phyloP scores from a whole-genome alignment of 53 echinoderm and acorn worm species.

The Henricia sp. region DNA sequence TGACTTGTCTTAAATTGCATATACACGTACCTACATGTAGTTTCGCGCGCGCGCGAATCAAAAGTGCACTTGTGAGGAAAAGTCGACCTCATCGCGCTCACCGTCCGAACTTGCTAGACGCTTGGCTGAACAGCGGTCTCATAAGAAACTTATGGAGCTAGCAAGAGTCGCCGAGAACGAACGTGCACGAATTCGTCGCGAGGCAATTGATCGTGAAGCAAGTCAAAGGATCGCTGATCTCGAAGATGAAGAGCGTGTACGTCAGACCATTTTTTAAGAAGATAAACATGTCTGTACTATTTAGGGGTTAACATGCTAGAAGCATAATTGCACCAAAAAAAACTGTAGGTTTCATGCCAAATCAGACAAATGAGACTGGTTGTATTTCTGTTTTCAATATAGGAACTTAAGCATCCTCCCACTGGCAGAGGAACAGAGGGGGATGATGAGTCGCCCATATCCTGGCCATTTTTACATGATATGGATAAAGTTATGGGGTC shows the following conservation, averaged over 20 bases:
- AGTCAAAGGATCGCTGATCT: background rate
- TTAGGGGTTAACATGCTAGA: no score
- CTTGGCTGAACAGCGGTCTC: background rate
- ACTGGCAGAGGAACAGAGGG: slow-evolving; percentile 1
- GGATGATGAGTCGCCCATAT: background rate
- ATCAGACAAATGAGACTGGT: no score
- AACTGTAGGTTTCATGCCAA: no score
- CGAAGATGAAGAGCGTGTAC: background rate
- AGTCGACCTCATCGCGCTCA: background rate
- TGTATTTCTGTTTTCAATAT: background rate
- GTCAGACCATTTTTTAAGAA: no score
- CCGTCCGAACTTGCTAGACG: background rate
- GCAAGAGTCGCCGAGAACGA: slow-evolving; percentile 2
- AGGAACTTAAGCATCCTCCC: slow-evolving; percentile 5
- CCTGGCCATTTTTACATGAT: background rate
- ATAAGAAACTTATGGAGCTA: background rate
- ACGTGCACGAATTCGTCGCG: slow-evolving; percentile 1
- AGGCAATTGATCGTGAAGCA: background rate
- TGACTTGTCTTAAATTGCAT: no score
- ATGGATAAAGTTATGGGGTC: slow-evolving; percentile 10
- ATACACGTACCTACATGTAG: no score
- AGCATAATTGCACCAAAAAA: no score
- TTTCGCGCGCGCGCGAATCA: no score
- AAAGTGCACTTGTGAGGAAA: no score
- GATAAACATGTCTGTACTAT: no score